Conservation (phyloP, 1,140 invertebrate genomes). For the Anagrus nilaparvatae region DNA sequence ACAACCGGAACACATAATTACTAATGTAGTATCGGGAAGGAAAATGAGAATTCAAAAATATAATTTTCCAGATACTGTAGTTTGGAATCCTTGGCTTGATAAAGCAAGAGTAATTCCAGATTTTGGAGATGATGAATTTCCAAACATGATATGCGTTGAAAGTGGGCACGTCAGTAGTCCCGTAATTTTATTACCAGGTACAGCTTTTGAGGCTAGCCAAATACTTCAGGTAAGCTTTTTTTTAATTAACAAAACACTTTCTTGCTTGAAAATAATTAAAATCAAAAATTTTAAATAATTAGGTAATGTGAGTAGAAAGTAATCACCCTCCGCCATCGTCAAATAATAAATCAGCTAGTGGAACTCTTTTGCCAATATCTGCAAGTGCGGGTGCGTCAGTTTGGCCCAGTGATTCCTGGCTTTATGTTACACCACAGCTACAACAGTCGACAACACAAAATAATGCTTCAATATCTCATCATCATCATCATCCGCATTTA, state of each 20-base stretch:
- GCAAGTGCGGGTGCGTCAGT: conserved; percentile 7
- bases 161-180: conserved; percentile 79
- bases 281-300: background rate
- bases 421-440: too few species aligned
- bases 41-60: conserved; percentile 89
- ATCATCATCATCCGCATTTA: conserved; percentile 29
- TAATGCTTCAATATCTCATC: too few species aligned
- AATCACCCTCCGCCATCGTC: conserved; percentile 3
- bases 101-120: conserved; percentile 85
- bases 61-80: conserved; percentile 89
- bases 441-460: too few species aligned
- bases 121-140: conserved; percentile 91
- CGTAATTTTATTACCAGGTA: conserved; percentile 74
- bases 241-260: background rate
- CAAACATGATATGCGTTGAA: conserved; percentile 92
- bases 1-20: conserved; percentile 83
- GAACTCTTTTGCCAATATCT: too few species aligned
- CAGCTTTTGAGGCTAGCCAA: conserved; percentile 79
- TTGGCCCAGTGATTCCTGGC: conserved; percentile 24
- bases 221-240: conserved; percentile 62
- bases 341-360: background rate
- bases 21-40: conserved; percentile 80
- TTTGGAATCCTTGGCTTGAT: conserved; percentile 95
- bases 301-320: background rate
- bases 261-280: background rate